These are phyloP conservation scores for Progne subis DNA, from an alignment of 2,113 vertebrate genomes.

Conservation along the genomic window DNA sequence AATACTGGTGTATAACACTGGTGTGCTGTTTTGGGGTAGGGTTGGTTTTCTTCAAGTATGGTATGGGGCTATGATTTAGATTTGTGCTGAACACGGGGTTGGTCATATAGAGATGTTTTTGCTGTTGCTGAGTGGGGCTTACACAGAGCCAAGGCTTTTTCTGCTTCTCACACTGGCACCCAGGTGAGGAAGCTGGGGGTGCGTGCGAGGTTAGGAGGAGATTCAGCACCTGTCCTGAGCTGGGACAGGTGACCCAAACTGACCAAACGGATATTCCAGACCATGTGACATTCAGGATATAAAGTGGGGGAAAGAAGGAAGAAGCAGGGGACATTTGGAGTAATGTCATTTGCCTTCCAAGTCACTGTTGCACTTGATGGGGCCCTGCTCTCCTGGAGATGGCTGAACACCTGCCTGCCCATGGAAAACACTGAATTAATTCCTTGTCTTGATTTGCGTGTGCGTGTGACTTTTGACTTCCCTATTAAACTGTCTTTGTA, in stretches of 20 bases:
- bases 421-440: background rate
- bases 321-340: fast-evolving
- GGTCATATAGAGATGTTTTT: fast-evolving
- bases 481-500: background rate
- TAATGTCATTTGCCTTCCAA: background rate
- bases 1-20: background rate
- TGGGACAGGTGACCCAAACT: background rate
- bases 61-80: background rate
- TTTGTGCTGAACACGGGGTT: background rate
- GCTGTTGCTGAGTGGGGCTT: background rate
- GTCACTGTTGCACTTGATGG: background rate
- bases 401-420: background rate
- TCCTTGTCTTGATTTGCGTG: background rate
- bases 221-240: background rate
- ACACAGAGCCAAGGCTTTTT: background rate
- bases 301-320: background rate
- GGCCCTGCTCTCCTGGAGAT: background rate
- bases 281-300: background rate
- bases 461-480: background rate
- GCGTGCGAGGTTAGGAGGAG: background rate
- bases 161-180: fast-evolving
- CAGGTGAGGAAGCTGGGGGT: background rate
- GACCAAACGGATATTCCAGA: background rate
- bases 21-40: background rate
- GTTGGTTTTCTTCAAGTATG: background rate